phyloP scores from a whole-genome alignment of 1,140 invertebrate species.

The Episyrphus balteatus region DNA sequence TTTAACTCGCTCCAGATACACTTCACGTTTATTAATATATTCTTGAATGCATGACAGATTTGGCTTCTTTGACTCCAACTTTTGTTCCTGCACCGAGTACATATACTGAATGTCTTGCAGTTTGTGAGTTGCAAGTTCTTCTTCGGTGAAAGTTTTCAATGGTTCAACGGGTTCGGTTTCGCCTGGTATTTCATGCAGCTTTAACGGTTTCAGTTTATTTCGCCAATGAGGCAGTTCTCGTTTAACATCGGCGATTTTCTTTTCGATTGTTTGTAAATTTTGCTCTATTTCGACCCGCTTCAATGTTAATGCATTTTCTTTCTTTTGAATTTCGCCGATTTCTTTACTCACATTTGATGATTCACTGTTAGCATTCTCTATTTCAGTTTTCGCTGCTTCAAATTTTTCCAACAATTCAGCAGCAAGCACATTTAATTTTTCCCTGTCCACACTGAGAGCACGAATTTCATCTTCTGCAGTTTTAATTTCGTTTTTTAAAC shows the following conservation, averaged over 20 bases:
- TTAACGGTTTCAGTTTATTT: slow-evolving; percentile 45
- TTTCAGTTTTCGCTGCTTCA: slow-evolving; percentile 41
- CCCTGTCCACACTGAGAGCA: slow-evolving; percentile 48
- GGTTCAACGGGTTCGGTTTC: slow-evolving; percentile 38
- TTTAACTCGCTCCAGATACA: slow-evolving; percentile 61
- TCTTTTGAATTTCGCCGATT: slow-evolving; percentile 45
- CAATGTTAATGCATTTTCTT: slow-evolving; percentile 57
- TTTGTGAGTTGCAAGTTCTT: slow-evolving; percentile 55
- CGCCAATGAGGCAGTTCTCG: slow-evolving; percentile 43
- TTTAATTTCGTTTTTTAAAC: slow-evolving; percentile 58
- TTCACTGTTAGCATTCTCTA: slow-evolving; percentile 40
- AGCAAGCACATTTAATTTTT: slow-evolving; percentile 45
- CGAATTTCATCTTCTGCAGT: slow-evolving; percentile 49
- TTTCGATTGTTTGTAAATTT: slow-evolving; percentile 53
- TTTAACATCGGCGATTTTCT: slow-evolving; percentile 52
- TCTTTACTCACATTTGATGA: slow-evolving; percentile 49
- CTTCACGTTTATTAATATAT: slow-evolving; percentile 56
- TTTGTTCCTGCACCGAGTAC: slow-evolving; percentile 52
- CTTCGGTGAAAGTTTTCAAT: slow-evolving; percentile 48
- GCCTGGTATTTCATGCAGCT: slow-evolving; percentile 58
- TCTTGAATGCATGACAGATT: slow-evolving; percentile 70
- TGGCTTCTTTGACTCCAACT: slow-evolving; percentile 57
- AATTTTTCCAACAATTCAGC: slow-evolving; percentile 43
- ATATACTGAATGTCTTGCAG: slow-evolving; percentile 51
- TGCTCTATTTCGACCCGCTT: slow-evolving; percentile 66